Conservation (phyloP, 2,113 vertebrate genomes). For the Myotis yumanensis region DNA sequence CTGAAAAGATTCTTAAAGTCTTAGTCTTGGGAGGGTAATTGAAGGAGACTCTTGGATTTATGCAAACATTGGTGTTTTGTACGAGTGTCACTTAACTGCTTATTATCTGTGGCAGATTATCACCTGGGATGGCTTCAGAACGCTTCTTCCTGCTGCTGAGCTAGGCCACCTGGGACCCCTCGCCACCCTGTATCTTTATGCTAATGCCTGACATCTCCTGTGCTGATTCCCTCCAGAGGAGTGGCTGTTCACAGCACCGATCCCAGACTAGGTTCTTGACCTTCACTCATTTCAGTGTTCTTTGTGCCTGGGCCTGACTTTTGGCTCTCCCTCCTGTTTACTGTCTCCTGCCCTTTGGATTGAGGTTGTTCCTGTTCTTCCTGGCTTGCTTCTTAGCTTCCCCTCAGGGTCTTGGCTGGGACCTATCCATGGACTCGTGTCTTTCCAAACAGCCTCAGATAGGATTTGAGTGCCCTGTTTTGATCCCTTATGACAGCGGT, state of each 20-base stretch:
- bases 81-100: not conserved
- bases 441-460: not conserved
- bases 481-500: too few relatives aligned
- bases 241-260: not conserved
- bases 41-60: slow-evolving; percentile 4
- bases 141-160: not conserved
- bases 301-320: not conserved
- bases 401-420: not conserved
- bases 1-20: not conserved
- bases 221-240: not conserved
- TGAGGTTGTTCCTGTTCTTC: slow-evolving; percentile 33
- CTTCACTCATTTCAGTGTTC: not conserved
- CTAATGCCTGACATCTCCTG: not conserved
- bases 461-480: not conserved
- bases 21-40: not conserved
- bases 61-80: not conserved
- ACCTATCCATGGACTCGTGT: not conserved
- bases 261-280: not conserved
- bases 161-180: not conserved
- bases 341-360: not conserved
- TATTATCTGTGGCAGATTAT: not conserved
- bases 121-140: not conserved
- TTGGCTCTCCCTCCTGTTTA: not conserved
- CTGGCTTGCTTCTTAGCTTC: not conserved
- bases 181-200: not conserved